These are phyloP conservation scores for Neolamprologus sp. DNA, from an alignment of 2,113 vertebrate genomes.

Conservation along the genomic window DNA sequence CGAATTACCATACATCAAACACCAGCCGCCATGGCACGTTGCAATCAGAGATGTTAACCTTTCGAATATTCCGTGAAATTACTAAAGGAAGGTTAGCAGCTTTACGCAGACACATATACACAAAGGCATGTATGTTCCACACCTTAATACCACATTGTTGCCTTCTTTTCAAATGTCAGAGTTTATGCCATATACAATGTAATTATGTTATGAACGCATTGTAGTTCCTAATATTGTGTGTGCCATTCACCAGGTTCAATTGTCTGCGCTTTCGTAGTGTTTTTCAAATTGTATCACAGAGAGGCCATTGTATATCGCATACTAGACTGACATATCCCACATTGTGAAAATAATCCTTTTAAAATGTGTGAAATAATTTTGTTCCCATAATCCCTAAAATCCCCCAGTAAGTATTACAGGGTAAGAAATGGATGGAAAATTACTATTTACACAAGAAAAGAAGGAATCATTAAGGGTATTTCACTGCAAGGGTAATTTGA, in stretches of 20 bases:
- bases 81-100: not conserved
- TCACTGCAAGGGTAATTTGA: constrained; percentile 62
- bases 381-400: constrained; percentile 58
- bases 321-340: constrained; percentile 31
- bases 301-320: constrained; percentile 23
- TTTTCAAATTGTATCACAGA: constrained; percentile 36
- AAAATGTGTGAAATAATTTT: constrained; percentile 64
- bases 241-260: constrained; percentile 8
- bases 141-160: constrained; percentile 15
- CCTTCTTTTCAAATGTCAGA: constrained; percentile 27
- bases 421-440: constrained; percentile 47
- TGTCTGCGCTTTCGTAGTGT: constrained; percentile 14
- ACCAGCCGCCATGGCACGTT: not conserved
- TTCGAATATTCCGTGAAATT: constrained; percentile 5
- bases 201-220: constrained; percentile 25
- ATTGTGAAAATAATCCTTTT: constrained; percentile 67
- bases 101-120: not conserved
- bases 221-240: not conserved
- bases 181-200: constrained; percentile 7
- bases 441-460: constrained; percentile 59
- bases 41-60: constrained; percentile 12
- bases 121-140: not conserved
- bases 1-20: not conserved
- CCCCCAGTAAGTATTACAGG: constrained; percentile 46
- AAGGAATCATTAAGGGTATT: constrained; percentile 54